Base-by-base conservation (phyloP, 2,888 invertebrate genomes). In the Antheraea assamensis region DNA sequence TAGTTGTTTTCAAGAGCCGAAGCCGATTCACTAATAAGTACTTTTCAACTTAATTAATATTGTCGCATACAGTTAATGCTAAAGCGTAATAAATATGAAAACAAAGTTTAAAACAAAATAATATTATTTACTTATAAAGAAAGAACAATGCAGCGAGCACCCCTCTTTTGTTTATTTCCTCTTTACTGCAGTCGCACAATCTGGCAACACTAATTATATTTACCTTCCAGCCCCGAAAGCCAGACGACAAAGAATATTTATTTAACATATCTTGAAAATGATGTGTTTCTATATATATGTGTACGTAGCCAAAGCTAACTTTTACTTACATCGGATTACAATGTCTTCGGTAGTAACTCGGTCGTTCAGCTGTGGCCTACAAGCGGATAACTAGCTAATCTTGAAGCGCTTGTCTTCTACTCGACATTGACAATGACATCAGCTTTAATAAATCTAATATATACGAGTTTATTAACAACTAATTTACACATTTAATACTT, bases 301-400 rank as follows among this genome's bases (percentile, higher is more conserved):
- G 27, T 61, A 64, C 4, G 61, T 64, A 64, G 27, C 27, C 15
- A 27, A 17, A 64, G 68, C 31, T 35, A 15, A 64, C 68, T 4
- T 68, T 35, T 35, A 35, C 68, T 68, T 68, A 68, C 68, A 68
- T 35, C 68, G 68, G 68, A 68, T 68, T 68, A 68, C 35, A 68
- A 31, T 47, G 61, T 55, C 70, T 72, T 72, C 30, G 47, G 68
- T 3, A 27, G 61, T 30, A 4, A 64, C 61, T 30, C 61, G 30
- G 70, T 58, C 21, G 68, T 35, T 68, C 68, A 35, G 30, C 30
- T 64, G 30, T 64, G 10, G 13, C 61, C 30, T 64, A 64, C 61
- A 64, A 64, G 61, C 61, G 61, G 61, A 27, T 61, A 61, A 61
- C 30, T 64, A 27, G 27, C 27, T 64, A 64, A 64, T 64, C 61